phyloP scores from a whole-genome alignment of 2,113 vertebrate species.

The Anoura caudifer region DNA sequence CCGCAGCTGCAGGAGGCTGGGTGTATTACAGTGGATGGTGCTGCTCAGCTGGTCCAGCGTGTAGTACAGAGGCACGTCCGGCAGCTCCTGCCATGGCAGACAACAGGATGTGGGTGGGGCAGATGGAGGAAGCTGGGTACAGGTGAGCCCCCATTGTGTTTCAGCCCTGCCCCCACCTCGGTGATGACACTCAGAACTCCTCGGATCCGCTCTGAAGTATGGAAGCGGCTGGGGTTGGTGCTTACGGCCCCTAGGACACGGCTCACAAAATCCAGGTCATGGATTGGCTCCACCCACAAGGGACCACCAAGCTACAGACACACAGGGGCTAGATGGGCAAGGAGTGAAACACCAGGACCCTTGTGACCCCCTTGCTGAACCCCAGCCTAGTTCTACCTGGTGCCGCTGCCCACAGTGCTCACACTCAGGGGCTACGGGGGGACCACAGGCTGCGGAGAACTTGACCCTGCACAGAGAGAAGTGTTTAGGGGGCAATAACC shows the following conservation, averaged over 20 bases:
- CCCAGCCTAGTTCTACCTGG: constrained; percentile 78
- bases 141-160: background rate
- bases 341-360: rapidly evolving
- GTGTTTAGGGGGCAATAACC: background rate
- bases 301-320: constrained; percentile 88
- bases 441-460: constrained; percentile 89
- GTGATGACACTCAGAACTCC: constrained; percentile 91
- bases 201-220: constrained; percentile 86
- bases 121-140: constrained; percentile 64
- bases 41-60: constrained; percentile 88
- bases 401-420: constrained; percentile 91
- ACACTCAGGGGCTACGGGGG: constrained; percentile 85
- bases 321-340: background rate
- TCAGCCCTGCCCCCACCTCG: constrained; percentile 85
- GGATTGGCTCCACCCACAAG: constrained; percentile 91
- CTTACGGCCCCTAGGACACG: constrained; percentile 84
- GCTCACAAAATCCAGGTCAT: constrained; percentile 86
- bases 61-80: constrained; percentile 89
- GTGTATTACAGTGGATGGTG: constrained; percentile 87
- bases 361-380: rapidly evolving
- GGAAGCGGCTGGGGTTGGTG: constrained; percentile 86
- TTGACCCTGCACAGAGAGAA: constrained; percentile 82
- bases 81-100: constrained; percentile 82
- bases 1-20: constrained; percentile 89
- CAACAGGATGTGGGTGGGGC: constrained; percentile 72